These are phyloP conservation scores for Tridacna gigas DNA, from an alignment of 2,888 invertebrate species.

Conservation along the genomic window DNA sequence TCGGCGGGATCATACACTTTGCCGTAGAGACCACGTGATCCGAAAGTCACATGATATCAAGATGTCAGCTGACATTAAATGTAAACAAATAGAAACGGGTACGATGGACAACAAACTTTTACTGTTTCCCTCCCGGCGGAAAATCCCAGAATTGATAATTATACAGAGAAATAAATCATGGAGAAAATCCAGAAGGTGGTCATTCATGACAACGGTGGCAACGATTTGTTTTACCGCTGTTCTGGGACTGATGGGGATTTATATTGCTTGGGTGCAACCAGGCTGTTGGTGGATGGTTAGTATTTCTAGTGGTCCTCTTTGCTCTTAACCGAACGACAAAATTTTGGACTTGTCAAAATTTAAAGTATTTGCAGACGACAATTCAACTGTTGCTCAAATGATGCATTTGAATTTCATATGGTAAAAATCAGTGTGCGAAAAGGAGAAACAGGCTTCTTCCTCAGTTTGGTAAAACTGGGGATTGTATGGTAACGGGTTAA, in stretches of 20 bases:
- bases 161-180: neutral
- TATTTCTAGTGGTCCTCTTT: neutral
- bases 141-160: neutral
- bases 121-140: neutral
- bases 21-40: neutral
- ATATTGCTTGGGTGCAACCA: constrained; percentile 3
- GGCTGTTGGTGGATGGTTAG: constrained; percentile 19
- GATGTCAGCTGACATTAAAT: constrained; percentile 30
- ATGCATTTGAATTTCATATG: too few species aligned
- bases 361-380: too few species aligned
- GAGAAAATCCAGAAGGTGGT: neutral
- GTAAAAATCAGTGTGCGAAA: too few species aligned
- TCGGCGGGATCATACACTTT: too few species aligned
- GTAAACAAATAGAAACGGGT: too few species aligned
- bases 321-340: too few species aligned
- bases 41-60: constrained; percentile 40
- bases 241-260: constrained; percentile 35
- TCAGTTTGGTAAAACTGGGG: too few species aligned
- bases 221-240: constrained; percentile 35
- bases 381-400: too few species aligned
- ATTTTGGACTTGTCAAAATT: too few species aligned
- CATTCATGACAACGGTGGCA: constrained; percentile 36
- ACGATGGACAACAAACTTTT: constrained; percentile 2
- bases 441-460: too few species aligned
- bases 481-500: too few species aligned